These are phyloP conservation scores for Etheostoma cragini DNA, from an alignment of 2,113 vertebrate species.

Conservation along the genomic window DNA sequence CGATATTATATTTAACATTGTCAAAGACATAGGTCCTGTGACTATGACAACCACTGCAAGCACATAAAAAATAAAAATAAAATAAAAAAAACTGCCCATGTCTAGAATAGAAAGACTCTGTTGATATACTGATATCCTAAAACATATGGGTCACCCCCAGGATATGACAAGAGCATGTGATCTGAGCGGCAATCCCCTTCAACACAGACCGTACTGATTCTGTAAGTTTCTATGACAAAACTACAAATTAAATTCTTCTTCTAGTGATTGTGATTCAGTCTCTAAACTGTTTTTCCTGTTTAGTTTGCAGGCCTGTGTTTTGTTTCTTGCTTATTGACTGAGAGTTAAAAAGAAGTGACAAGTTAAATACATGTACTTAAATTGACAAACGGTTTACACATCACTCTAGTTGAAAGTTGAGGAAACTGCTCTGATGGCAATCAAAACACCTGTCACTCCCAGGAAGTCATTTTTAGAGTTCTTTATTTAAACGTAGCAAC, in stretches of 20 bases:
- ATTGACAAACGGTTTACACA: background rate
- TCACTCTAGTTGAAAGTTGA: background rate
- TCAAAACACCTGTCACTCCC: background rate
- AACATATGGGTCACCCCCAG: constrained; percentile 12
- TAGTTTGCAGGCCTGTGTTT: background rate
- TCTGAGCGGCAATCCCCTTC: constrained; percentile 32
- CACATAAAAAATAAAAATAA: background rate
- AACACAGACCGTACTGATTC: constrained; percentile 2
- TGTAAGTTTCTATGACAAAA: background rate
- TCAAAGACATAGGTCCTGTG: background rate
- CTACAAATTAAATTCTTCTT: background rate
- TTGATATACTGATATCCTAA: background rate
- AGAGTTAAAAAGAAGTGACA: background rate
- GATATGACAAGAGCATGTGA: constrained; percentile 36
- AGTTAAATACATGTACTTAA: background rate
- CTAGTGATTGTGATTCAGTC: background rate
- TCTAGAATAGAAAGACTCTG: background rate
- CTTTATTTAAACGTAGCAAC: background rate
- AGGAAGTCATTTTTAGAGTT: background rate
- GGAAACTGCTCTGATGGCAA: background rate
- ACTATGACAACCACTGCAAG: background rate
- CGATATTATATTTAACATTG: background rate
- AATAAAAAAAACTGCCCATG: too few species aligned
- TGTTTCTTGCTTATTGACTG: background rate
- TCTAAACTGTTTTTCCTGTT: background rate